Evolutionary conservation across 2,888 invertebrate genomes (phyloP).

Genomic region (Andrena fulva): DNA sequence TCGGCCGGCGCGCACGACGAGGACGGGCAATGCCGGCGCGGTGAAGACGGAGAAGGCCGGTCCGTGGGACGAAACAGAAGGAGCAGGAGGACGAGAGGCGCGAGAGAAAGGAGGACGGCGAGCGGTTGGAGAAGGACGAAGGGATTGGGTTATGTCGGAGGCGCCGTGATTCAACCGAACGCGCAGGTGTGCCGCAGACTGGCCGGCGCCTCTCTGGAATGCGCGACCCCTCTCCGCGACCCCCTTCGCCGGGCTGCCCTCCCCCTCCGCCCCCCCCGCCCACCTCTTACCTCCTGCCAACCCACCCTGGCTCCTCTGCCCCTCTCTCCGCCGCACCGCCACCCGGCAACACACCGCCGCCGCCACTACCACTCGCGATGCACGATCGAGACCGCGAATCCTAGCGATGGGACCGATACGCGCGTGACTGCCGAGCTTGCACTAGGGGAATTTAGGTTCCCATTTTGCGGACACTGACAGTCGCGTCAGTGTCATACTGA

Average conservation of each 20-base stretch:
- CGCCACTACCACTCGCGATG: conserved; percentile 65
- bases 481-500: background rate
- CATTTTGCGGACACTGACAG: background rate
- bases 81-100: conserved; percentile 43
- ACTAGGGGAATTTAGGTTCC: background rate
- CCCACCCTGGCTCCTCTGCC: conserved; percentile 34
- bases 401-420: conserved; percentile 50
- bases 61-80: conserved; percentile 56
- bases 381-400: conserved; percentile 66
- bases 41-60: conserved; percentile 53
- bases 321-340: conserved; percentile 5
- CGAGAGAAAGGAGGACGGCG: conserved; percentile 49
- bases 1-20: conserved; percentile 34
- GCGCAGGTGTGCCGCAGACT: conserved; percentile 84
- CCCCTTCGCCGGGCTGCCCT: conserved; percentile 38
- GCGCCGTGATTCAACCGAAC: conserved; percentile 82
- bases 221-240: conserved; percentile 69
- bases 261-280: conserved; percentile 35
- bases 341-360: conserved; percentile 40
- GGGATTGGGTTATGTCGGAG: conserved; percentile 80
- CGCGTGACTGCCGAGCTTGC: conserved; percentile 9
- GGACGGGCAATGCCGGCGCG: conserved; percentile 54
- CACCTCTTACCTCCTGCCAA: conserved; percentile 42
- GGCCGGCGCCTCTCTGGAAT: conserved; percentile 84
- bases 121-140: conserved; percentile 69